phyloP scores from a whole-genome alignment of 2,888 invertebrate genomes.

The Diabrotica balteata region DNA sequence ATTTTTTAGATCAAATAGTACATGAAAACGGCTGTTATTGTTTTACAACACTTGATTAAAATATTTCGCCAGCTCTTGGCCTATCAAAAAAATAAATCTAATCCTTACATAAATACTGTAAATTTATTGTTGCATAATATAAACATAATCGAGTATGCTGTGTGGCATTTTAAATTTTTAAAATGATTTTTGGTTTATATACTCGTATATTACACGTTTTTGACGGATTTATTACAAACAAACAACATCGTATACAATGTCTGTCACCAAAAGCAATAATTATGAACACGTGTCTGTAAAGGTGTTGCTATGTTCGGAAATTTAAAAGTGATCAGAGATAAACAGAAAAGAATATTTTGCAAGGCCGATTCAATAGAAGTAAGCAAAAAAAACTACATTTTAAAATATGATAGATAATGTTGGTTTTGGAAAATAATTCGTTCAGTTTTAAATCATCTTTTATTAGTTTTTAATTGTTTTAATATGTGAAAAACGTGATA shows the following conservation, averaged over 20 bases:
- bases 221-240: neutral
- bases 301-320: conserved; percentile 13
- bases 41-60: too few relatives aligned
- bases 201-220: neutral
- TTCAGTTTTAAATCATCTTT: neutral
- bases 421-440: conserved; percentile 20
- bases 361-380: conserved; percentile 21
- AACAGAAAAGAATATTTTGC: conserved; percentile 13
- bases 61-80: too few relatives aligned
- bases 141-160: conserved; percentile 15
- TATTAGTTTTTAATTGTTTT: too few relatives aligned
- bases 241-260: neutral
- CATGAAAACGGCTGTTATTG: too few relatives aligned
- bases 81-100: too few relatives aligned
- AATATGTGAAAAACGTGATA: too few relatives aligned
- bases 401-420: conserved; percentile 4
- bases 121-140: neutral
- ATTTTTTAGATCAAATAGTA: too few relatives aligned
- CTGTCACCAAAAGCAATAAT: conserved; percentile 16
- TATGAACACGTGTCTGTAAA: conserved; percentile 2
- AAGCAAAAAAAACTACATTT: conserved; percentile 11
- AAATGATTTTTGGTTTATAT: neutral
- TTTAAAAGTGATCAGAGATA: conserved; percentile 3
- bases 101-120: neutral
- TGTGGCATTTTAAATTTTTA: conserved; percentile 17